Evolutionary conservation across 1,140 invertebrate genomes (phyloP), one percentile per base, ranked within the genome.

Genomic region (Triops cancriformis): DNA sequence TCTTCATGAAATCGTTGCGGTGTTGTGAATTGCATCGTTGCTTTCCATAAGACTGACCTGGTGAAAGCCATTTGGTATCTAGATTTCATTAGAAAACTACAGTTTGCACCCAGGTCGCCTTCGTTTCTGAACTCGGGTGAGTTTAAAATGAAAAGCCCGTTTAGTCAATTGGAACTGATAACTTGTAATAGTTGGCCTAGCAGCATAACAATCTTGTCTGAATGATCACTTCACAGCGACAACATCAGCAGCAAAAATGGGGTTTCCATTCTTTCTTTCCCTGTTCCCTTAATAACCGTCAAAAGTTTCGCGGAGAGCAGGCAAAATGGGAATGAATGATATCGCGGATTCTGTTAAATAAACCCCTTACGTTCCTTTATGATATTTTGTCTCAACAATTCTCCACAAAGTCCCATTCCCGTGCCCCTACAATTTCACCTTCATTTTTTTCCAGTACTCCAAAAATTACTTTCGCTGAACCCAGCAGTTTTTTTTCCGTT

Each of bases 111-210:
- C 31, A 37, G 2, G 7, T 37, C 31, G 7, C 7, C 2, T 37
- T 37, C 31, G 2, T 37, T 37, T 37, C 31, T 37, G 7, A 37
- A 37, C 7, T 37, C 7, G 7, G 2, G 7, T 37, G 31, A 37
- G 7, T 37, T 4, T 37, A 4, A 37, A 37, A 37, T 37, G 7
- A 37, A 37, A 37, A 4, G 31, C 7, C 31, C 2, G 31, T 37
- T 37, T 37, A 37, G 31, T 37, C 14, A 64, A 14, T 64, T 18
- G 51, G 51, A 64, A 64, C 51, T 64, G 51, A 64, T 64, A 64
- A 64, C 51, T 64, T 64, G 51, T 64, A 64, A 64, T 64, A 64
- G 51, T 64, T 64, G 51, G 51, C 51, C 51, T 64, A 64, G 51
- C 51, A 64, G 51, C 51, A 64, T 64, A 64, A 64, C 51, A 64